These are phyloP conservation scores for Drosophila infuscata DNA, from an alignment of 2,888 invertebrate species.

Conservation along the genomic window DNA sequence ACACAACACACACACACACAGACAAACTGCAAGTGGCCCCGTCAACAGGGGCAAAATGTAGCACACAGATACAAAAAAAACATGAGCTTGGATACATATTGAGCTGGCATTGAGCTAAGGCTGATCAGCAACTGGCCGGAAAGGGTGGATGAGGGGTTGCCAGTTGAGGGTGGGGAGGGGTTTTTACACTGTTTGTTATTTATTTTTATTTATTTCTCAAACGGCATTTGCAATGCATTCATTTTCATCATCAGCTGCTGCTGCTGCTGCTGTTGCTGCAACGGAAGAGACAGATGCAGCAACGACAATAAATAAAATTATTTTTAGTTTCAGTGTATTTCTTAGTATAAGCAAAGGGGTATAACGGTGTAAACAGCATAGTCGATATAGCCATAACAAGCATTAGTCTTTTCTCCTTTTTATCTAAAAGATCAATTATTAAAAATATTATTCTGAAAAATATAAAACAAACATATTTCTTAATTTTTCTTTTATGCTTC, in stretches of 20 bases:
- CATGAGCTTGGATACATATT: conserved; percentile 65
- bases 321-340: conserved; percentile 50
- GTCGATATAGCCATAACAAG: background rate
- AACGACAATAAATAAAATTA: conserved; percentile 63
- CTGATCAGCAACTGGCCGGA: conserved; percentile 36
- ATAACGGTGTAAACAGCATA: background rate
- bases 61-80: conserved; percentile 61
- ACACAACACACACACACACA: conserved; percentile 59
- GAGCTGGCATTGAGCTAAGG: conserved; percentile 69
- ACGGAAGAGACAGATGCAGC: conserved; percentile 63
- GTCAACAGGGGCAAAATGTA: conserved; percentile 57
- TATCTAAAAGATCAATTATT: background rate
- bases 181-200: background rate
- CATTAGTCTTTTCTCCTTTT: background rate
- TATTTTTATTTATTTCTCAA: conserved; percentile 24
- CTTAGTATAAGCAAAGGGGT: background rate
- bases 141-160: background rate
- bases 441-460: background rate
- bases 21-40: conserved; percentile 70
- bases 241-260: conserved; percentile 61
- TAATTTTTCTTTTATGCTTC: too few species aligned
- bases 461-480: background rate
- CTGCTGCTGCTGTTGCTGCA: conserved; percentile 57
- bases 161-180: conserved; percentile 21
- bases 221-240: conserved; percentile 59